A percentile compares a stretch with the other conserved stretches of the same genome.
Conservation (phyloP, 2,797 vertebrate genomes). For the Loriculus beryllinus region DNA sequence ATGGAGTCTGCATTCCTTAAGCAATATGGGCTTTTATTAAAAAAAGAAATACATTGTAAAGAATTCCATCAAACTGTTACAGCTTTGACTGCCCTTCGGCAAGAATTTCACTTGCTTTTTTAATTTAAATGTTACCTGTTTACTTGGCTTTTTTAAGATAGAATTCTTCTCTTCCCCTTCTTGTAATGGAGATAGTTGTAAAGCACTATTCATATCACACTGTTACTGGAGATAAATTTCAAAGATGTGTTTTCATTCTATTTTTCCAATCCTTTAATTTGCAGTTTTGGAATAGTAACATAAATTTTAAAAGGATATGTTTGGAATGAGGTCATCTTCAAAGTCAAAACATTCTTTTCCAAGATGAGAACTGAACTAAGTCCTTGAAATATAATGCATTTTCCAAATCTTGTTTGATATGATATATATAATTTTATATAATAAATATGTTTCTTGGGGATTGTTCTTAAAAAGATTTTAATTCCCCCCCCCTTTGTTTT, state of each 20-base stretch:
- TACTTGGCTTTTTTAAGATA: background rate
- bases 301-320: background rate
- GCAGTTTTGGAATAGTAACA: background rate
- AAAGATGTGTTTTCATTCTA: background rate
- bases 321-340: slow-evolving; percentile 18
- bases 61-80: slow-evolving; percentile 53
- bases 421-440: background rate
- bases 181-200: background rate
- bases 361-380: background rate
- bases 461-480: background rate
- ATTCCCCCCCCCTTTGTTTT: background rate
- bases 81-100: slow-evolving; percentile 39
- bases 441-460: background rate
- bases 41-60: slow-evolving; percentile 59
- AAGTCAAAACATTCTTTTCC: slow-evolving; percentile 12
- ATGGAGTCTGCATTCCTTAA: slow-evolving; percentile 59
- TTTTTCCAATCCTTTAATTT: slow-evolving; percentile 8
- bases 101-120: slow-evolving; percentile 8
- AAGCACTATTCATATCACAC: background rate
- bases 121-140: slow-evolving; percentile 47
- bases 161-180: background rate
- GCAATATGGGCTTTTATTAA: slow-evolving; percentile 28
- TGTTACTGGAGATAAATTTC: background rate
- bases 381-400: slow-evolving; percentile 12
- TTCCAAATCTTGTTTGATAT: slow-evolving; percentile 14